Percentiles rank a stretch among this genome's conserved stretches.
Conservation (phyloP, 2,888 invertebrate genomes). For the Clitarchus hookeri region DNA sequence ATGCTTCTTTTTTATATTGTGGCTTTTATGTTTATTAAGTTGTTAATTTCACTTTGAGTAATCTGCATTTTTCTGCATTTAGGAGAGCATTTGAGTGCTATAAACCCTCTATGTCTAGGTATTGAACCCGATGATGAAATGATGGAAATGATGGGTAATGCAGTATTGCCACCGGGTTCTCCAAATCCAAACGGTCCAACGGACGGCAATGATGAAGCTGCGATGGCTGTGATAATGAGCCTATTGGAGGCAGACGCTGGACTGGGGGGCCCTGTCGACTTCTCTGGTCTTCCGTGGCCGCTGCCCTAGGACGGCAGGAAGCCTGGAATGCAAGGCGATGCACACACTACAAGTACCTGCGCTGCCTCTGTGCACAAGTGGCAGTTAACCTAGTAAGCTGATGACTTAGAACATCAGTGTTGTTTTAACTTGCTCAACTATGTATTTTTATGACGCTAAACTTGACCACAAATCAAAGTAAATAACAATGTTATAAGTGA, state of each 20-base stretch:
- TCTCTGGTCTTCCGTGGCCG: constrained; percentile 85
- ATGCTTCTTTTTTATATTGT: no score
- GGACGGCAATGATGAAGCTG: constrained; percentile 85
- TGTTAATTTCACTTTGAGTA: no score
- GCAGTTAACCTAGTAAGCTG: no score
- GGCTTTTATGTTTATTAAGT: no score
- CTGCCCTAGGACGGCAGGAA: constrained; percentile 60
- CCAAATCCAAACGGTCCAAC: constrained; percentile 56
- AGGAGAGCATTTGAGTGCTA: constrained; percentile 5
- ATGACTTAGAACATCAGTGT: no score
- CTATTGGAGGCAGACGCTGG: constrained; percentile 88
- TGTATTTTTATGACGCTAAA: background rate
- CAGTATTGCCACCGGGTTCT: constrained; percentile 53
- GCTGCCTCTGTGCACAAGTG: background rate
- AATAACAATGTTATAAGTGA: background rate
- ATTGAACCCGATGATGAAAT: constrained; percentile 57
- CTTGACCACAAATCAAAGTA: background rate
- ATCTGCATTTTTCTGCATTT: background rate
- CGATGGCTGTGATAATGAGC: constrained; percentile 92
- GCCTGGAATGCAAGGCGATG: background rate
- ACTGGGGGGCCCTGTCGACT: constrained; percentile 84
- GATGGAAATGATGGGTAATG: constrained; percentile 63
- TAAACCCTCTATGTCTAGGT: constrained; percentile 30
- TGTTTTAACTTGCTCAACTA: background rate
- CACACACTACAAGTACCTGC: constrained; percentile 2